Base-by-base conservation (phyloP, 2,888 invertebrate genomes). In the Tetanocera ferruginea region DNA sequence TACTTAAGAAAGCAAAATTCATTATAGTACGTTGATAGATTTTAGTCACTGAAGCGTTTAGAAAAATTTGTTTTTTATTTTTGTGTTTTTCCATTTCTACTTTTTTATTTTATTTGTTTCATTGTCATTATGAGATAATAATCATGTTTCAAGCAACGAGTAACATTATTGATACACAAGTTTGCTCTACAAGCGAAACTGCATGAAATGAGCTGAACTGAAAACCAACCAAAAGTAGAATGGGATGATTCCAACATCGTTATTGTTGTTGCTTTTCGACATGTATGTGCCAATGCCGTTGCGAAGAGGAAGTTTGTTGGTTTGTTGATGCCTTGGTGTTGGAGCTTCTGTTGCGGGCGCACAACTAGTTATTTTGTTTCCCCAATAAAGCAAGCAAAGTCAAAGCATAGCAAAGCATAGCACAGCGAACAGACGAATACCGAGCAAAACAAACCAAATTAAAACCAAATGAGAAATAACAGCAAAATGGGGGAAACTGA, bases 121-220 rank as follows among this genome's bases (percentile, higher is more conserved):
- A 43, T 43, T 43, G 43, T 11, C 43, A 43, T 43, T 43, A 43
- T 43, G 43, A 43, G 23, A 67, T 37, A n/a, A 19, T 37, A n/a
- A 9, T 34, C 37, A 23, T 6, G 19, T 28, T 14, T 34, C 37
- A 17, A 23, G 43, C n/a, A 43, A 37, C 67, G 34, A 37, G 28
- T 55, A 81, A 78, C 85, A 83, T 86, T 85, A 86, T 87, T 86
- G 83, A 87, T 86, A 86, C 85, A 86, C 80, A 86, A 85, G 84
- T 86, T 86, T 86, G 86, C 83, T 87, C 86, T 85, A 87, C 83
- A 83, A 87, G 85, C 84, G 84, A 83, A 66, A 52, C 25, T 77
- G 76, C 76, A 69, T 11, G 69, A 49, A 72, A 71, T 17, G 67
- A 43, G 52, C 28, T 28, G 43, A 43, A 70, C 60, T 28, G 31